Percentiles rank a stretch among this genome's conserved stretches.
These are phyloP conservation scores for Microcebus griseorufus DNA, from an alignment of 2,113 vertebrate species.

Conservation along the genomic window DNA sequence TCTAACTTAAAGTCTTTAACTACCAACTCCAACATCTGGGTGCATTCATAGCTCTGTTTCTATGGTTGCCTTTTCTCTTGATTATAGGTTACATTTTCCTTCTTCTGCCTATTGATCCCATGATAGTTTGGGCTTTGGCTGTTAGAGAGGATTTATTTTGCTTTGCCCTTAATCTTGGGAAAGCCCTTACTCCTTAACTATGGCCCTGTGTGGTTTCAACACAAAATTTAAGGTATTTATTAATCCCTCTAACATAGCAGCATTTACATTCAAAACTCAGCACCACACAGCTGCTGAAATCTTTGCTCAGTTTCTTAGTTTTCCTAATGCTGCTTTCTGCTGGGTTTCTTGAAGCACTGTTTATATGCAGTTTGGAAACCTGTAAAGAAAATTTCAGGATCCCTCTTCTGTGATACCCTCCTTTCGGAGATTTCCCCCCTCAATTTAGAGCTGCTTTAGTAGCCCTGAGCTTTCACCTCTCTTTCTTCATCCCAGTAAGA, in stretches of 20 bases:
- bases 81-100: background rate
- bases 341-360: background rate
- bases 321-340: background rate
- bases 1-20: background rate
- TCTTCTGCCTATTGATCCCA: background rate
- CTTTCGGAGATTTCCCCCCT: background rate
- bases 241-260: background rate
- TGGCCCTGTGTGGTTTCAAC: background rate
- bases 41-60: background rate
- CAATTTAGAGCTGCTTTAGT: background rate
- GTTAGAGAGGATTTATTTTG: background rate
- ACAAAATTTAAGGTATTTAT: background rate
- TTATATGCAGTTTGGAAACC: background rate
- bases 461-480: background rate
- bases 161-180: background rate
- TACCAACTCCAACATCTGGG: background rate
- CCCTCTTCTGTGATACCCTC: background rate
- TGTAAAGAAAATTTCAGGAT: background rate
- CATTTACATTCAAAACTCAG: background rate
- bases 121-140: background rate
- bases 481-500: background rate
- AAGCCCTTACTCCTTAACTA: background rate
- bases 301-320: background rate
- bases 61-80: conserved; percentile 20
- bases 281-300: background rate